Evolutionary conservation across 1,140 invertebrate genomes (phyloP).

Genomic region (Hyphantria cunea): DNA sequence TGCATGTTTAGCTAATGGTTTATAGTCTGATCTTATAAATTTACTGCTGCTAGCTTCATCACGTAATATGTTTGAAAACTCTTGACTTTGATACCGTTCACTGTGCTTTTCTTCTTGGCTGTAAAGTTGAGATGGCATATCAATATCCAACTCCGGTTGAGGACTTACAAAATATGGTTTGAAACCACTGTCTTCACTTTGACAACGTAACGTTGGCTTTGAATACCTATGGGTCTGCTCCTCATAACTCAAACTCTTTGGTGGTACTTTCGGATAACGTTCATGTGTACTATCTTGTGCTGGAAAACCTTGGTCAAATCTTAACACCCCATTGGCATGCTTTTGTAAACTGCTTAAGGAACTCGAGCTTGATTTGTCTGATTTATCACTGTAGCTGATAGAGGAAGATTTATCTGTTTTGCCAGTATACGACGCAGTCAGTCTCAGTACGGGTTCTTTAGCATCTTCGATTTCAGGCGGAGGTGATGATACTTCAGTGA

Average conservation of each 20-base stretch:
- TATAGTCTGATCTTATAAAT: conserved; percentile 76
- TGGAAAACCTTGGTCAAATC: conserved; percentile 67
- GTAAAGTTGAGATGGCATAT: conserved; percentile 81
- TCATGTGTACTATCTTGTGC: conserved; percentile 62
- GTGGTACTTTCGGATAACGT: conserved; percentile 78
- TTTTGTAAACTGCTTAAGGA: conserved; percentile 77
- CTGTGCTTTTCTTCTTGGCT: conserved; percentile 84
- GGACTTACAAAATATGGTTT: conserved; percentile 67
- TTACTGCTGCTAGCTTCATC: conserved; percentile 63
- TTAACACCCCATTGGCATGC: conserved; percentile 66
- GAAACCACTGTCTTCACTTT: conserved; percentile 82
- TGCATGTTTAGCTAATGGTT: conserved; percentile 83
- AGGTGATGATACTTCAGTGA: conserved; percentile 34
- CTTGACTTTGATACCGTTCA: conserved; percentile 84
- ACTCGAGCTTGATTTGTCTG: conserved; percentile 80
- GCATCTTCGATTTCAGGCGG: conserved; percentile 41
- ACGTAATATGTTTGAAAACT: conserved; percentile 80
- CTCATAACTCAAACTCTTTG: conserved; percentile 80
- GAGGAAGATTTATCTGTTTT: conserved; percentile 74
- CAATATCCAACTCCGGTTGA: conserved; percentile 75
- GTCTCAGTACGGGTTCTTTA: conserved; percentile 62
- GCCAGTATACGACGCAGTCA: conserved; percentile 55
- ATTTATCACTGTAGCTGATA: conserved; percentile 78
- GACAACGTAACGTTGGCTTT: conserved; percentile 76
- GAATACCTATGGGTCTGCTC: conserved; percentile 68